These are phyloP conservation scores for Myodes glareolus DNA, from an alignment of 2,113 vertebrate species.

Conservation along the genomic window DNA sequence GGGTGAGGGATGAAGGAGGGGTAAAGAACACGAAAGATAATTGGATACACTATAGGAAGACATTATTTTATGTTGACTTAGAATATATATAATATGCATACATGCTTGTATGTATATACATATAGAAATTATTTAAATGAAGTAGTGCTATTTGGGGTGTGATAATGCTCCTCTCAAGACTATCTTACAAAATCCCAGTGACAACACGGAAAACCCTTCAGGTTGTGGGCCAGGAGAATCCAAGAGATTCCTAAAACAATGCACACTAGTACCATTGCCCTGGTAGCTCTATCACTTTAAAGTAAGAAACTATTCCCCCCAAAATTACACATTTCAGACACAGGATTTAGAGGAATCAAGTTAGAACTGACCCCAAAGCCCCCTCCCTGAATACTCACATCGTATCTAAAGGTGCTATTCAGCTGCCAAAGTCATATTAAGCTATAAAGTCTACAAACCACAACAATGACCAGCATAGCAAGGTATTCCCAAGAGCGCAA, in stretches of 20 bases:
- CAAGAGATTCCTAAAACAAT: neutral
- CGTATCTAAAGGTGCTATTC: neutral
- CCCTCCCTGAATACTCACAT: neutral
- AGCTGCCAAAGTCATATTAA: neutral
- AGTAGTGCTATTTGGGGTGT: neutral
- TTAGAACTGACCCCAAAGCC: neutral
- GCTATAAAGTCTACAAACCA: neutral
- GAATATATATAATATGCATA: neutral
- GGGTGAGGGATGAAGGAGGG: neutral
- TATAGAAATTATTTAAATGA: neutral
- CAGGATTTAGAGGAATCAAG: neutral
- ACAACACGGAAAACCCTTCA: neutral
- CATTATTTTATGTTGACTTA: neutral
- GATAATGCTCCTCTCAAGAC: neutral
- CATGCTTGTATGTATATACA: neutral
- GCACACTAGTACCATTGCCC: neutral
- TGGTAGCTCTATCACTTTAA: neutral
- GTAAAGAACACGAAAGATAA: neutral
- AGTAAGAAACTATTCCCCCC: neutral
- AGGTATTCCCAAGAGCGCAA: neutral
- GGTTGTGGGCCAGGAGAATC: neutral
- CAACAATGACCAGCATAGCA: neutral
- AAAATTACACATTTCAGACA: neutral
- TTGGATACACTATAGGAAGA: neutral
- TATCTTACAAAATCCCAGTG: neutral